Percentiles rank a stretch among this genome's conserved stretches.
phyloP scores from a whole-genome alignment of 2,113 vertebrate species.

The Prolemur simus region DNA sequence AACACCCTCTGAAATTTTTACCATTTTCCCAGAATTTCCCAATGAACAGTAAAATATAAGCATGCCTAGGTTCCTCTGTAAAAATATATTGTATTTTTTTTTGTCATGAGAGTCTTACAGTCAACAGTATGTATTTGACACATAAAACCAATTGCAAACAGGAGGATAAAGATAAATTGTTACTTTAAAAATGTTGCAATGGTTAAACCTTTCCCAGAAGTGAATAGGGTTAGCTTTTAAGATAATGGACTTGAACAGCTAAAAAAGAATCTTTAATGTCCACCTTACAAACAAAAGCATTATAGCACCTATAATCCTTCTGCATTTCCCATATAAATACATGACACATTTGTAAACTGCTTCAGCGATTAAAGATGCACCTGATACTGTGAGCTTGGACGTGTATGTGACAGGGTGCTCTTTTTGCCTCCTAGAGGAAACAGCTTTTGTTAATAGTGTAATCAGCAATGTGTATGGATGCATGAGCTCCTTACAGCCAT shows the following conservation, averaged over 20 bases:
- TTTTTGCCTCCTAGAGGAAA: not conserved
- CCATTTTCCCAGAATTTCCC: slow-evolving; percentile 69
- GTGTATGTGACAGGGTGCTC: not conserved
- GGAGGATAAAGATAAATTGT: slow-evolving; percentile 41
- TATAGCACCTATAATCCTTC: slow-evolving; percentile 27
- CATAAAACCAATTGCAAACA: slow-evolving; percentile 62
- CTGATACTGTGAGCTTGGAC: not conserved
- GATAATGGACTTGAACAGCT: slow-evolving; percentile 63
- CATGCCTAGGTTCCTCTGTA: slow-evolving; percentile 50
- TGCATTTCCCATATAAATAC: slow-evolving; percentile 43
- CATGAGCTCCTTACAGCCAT: not conserved
- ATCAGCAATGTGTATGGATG: not conserved
- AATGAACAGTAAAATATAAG: slow-evolving; percentile 52
- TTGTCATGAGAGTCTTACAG: slow-evolving; percentile 62
- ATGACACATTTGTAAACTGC: slow-evolving; percentile 59
- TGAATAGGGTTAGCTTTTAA: slow-evolving; percentile 64
- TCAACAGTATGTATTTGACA: slow-evolving; percentile 70
- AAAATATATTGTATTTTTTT: slow-evolving; percentile 59
- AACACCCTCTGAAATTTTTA: slow-evolving; percentile 67
- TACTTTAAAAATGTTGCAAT: slow-evolving; percentile 44
- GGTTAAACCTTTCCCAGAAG: slow-evolving; percentile 72
- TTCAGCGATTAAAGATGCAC: slow-evolving; percentile 13
- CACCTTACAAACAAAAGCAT: slow-evolving; percentile 46
- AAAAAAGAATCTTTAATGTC: slow-evolving; percentile 60
- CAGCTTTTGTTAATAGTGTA: not conserved